Evolutionary conservation across 2,888 invertebrate genomes (phyloP).

Genomic region (Chironomus tentans): DNA sequence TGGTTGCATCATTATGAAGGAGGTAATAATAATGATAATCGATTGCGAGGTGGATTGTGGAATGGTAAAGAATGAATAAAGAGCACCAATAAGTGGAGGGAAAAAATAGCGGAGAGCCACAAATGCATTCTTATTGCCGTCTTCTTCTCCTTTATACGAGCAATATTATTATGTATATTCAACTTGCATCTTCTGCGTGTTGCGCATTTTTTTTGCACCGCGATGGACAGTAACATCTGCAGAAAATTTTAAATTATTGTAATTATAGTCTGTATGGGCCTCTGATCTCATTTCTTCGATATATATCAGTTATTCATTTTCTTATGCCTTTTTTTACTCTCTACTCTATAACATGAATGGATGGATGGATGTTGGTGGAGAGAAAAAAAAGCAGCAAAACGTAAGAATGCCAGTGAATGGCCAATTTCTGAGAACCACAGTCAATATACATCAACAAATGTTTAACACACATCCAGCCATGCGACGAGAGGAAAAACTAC

Average conservation of each 20-base stretch:
- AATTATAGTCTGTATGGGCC: constrained; percentile 24
- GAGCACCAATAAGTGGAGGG: not conserved
- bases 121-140: not conserved
- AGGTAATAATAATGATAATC: constrained; percentile 21
- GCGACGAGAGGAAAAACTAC: constrained; percentile 10
- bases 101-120: constrained; percentile 16
- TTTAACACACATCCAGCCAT: constrained; percentile 7
- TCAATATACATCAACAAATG: constrained; percentile 9
- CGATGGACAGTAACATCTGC: constrained; percentile 26
- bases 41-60: constrained; percentile 10
- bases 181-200: constrained; percentile 24
- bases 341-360: not conserved
- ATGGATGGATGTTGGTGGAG: constrained; percentile 3
- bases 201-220: constrained; percentile 2
- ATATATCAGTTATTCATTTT: not conserved
- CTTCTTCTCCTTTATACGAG: not conserved
- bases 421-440: constrained; percentile 20
- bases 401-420: constrained; percentile 22
- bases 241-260: constrained; percentile 25
- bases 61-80: not conserved
- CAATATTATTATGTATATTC: not conserved
- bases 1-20: constrained; percentile 15
- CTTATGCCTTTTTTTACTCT: not conserved
- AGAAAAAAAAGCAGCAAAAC: not conserved
- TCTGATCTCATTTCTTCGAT: constrained; percentile 21